A percentile compares a stretch with the other conserved stretches of the same genome.
Conservation (phyloP, 2,797 vertebrate genomes). For the Peromyscus melanophrys region DNA sequence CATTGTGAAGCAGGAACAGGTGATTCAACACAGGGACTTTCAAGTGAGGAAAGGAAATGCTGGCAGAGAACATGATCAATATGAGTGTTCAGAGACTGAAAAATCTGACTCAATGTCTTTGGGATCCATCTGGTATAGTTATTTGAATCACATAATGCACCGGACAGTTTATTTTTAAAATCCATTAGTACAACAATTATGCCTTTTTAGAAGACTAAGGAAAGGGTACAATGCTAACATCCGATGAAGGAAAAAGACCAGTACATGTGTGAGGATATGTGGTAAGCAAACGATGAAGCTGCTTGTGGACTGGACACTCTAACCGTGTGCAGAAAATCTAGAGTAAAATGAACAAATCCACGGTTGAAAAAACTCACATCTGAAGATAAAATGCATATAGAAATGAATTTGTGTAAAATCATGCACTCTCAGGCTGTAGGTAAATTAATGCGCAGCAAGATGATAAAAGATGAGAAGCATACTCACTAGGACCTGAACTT, state of each 20-base stretch:
- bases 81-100: conserved; percentile 66
- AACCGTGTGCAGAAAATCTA: conserved; percentile 27
- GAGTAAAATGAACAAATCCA: conserved; percentile 3
- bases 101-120: conserved; percentile 69
- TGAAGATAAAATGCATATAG: conserved; percentile 24
- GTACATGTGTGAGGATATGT: neutral
- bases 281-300: neutral
- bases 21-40: conserved; percentile 58
- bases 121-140: conserved; percentile 77
- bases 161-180: conserved; percentile 74
- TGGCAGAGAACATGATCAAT: conserved; percentile 67
- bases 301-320: neutral
- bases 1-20: conserved; percentile 50
- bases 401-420: conserved; percentile 57
- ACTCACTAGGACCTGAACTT: neutral
- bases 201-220: conserved; percentile 19
- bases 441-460: conserved; percentile 22
- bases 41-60: conserved; percentile 55
- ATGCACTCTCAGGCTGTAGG: neutral
- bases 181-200: conserved; percentile 28
- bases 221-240: neutral
- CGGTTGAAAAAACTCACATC: neutral
- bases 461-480: neutral
- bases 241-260: conserved; percentile 36
- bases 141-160: conserved; percentile 74